Evolutionary conservation across 2,888 invertebrate genomes (phyloP).

Genomic region (Volucella inanis): DNA sequence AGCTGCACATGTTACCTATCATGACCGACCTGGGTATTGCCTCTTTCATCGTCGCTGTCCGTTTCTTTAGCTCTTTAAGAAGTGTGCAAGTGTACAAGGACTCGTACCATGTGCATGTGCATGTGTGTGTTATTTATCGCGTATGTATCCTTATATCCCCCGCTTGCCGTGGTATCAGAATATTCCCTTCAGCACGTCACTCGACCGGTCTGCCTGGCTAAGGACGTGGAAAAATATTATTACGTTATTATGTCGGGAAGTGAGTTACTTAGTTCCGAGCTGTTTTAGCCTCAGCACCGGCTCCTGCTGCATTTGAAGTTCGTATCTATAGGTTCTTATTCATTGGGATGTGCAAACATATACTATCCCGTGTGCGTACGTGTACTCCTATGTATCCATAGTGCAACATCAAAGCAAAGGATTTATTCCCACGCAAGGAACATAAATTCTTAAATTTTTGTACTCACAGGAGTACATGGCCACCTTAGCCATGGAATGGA

Average conservation of each 20-base stretch:
- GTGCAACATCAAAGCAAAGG: slow-evolving; percentile 42
- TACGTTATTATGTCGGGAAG: slow-evolving; percentile 71
- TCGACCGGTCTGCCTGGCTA: slow-evolving; percentile 18
- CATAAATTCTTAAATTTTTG: slow-evolving; percentile 62
- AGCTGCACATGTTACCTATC: slow-evolving; percentile 70
- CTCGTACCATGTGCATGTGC: not conserved
- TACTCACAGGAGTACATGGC: not conserved
- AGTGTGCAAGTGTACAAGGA: no score
- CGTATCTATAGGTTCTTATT: slow-evolving; percentile 23
- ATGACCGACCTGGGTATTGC: slow-evolving; percentile 62
- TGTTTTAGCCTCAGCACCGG: not conserved
- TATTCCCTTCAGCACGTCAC: not conserved
- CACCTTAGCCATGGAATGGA: slow-evolving; percentile 7
- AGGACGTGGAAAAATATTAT: slow-evolving; percentile 73
- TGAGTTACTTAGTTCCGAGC: slow-evolving; percentile 61
- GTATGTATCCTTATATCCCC: slow-evolving; percentile 26
- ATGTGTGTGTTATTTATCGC: slow-evolving; percentile 59
- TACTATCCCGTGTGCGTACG: no score
- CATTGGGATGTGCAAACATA: not conserved
- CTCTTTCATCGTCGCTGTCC: not conserved
- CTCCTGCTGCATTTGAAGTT: slow-evolving; percentile 59
- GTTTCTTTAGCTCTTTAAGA: not conserved
- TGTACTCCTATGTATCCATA: no score
- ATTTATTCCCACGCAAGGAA: slow-evolving; percentile 65
- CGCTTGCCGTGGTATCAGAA: slow-evolving; percentile 17